phyloP scores from a whole-genome alignment of 2,797 vertebrate species.

The Schizopygopsis pylzovi region DNA sequence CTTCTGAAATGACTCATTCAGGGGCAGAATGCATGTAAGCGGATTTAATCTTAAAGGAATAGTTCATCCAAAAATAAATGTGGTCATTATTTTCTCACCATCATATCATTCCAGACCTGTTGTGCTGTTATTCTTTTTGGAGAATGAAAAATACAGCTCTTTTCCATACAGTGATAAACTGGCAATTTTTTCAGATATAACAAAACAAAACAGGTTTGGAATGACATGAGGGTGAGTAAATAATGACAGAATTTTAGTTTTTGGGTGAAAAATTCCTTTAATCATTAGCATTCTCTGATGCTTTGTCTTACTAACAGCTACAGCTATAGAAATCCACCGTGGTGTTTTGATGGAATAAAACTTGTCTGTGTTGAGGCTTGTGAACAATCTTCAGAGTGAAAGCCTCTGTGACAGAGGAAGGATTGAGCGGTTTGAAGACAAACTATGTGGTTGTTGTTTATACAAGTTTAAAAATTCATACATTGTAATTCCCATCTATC shows the following conservation, averaged over 20 bases:
- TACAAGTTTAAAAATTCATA: constrained; percentile 2
- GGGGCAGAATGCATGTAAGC: constrained; percentile 24
- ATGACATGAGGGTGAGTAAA: background rate
- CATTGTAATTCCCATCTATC: background rate
- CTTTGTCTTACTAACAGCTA: background rate
- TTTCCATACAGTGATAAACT: background rate
- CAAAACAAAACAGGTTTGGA: background rate
- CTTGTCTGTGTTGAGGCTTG: background rate
- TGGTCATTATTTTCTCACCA: background rate
- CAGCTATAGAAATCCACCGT: background rate
- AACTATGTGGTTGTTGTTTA: constrained; percentile 7
- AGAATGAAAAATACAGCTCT: background rate
- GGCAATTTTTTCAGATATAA: background rate
- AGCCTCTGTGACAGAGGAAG: background rate
- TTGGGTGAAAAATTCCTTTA: background rate
- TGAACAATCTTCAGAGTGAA: background rate
- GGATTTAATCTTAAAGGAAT: constrained; percentile 30
- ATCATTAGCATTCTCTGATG: background rate
- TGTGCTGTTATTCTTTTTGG: background rate
- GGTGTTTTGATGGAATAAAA: constrained; percentile 5
- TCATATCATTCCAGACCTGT: constrained; percentile 10
- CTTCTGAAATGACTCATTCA: constrained; percentile 44
- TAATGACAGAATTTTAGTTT: background rate
- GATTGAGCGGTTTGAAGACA: background rate
- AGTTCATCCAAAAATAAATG: constrained; percentile 10